Evolutionary conservation across 2,888 invertebrate genomes (phyloP).

Genomic region (Cheiracanthium punctorium): DNA sequence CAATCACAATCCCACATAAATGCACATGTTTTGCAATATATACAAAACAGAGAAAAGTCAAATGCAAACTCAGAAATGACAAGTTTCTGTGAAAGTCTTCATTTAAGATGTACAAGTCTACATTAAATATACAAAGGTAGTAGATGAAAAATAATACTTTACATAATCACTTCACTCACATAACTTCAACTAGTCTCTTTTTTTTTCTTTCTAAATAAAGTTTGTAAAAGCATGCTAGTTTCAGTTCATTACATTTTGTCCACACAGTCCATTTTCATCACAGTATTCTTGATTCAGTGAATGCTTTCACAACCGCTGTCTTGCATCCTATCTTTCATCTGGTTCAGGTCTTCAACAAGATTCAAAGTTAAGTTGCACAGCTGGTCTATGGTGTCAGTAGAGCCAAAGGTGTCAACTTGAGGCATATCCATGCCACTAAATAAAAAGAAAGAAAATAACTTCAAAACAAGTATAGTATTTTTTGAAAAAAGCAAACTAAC

Average conservation of each 20-base stretch:
- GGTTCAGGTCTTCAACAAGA: conserved; percentile 59
- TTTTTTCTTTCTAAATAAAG: not conserved
- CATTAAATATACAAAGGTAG: not conserved
- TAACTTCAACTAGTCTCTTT: not conserved
- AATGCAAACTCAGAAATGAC: not conserved
- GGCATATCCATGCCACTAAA: conserved; percentile 40
- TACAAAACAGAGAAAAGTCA: not conserved
- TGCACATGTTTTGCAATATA: not conserved
- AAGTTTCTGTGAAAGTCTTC: not conserved
- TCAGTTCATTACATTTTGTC: not conserved
- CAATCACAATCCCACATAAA: too few relatives aligned
- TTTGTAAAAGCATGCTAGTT: not conserved
- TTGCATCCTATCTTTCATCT: conserved; percentile 60
- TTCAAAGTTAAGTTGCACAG: conserved; percentile 59
- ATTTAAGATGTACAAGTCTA: not conserved
- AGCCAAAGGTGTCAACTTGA: conserved; percentile 35
- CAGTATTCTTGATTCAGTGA: conserved; percentile 1
- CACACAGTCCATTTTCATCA: not conserved
- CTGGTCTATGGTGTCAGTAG: conserved; percentile 65
- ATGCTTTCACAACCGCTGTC: conserved; percentile 67
- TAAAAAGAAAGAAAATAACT: not conserved
- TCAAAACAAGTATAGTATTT: too few relatives aligned
- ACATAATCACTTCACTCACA: not conserved
- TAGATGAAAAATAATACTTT: not conserved
- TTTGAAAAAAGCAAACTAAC: too few relatives aligned